phyloP scores from a whole-genome alignment of 1,140 invertebrate genomes.

The Pseudomyrmex cubaensis region DNA sequence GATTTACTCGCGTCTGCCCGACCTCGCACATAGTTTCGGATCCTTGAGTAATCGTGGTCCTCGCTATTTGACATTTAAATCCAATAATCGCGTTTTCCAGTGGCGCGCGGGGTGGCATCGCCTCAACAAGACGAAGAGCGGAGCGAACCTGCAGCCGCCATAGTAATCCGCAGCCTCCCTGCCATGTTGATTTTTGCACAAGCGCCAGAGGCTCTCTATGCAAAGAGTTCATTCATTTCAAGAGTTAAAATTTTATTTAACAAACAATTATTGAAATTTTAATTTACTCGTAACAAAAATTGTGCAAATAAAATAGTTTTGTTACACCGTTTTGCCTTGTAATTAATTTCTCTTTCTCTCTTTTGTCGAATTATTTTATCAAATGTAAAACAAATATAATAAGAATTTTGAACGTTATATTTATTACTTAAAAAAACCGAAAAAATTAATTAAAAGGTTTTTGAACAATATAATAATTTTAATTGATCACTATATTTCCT shows the following conservation, averaged over 20 bases:
- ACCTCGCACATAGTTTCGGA: conserved; percentile 64
- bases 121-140: conserved; percentile 21
- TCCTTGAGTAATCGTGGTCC: conserved; percentile 54
- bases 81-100: conserved; percentile 70
- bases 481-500: too few species aligned
- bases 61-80: conserved; percentile 81
- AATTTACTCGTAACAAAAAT: conserved; percentile 56
- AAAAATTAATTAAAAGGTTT: too few species aligned
- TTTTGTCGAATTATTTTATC: too few species aligned
- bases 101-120: conserved; percentile 12
- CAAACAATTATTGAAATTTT: conserved; percentile 13
- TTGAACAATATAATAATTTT: too few species aligned
- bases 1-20: conserved; percentile 69
- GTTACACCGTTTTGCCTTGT: conserved; percentile 61
- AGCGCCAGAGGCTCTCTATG: conserved; percentile 29
- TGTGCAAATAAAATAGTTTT: conserved; percentile 59
- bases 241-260: background rate
- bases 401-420: too few species aligned
- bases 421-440: too few species aligned
- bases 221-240: background rate
- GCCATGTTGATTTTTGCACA: conserved; percentile 82
- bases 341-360: background rate
- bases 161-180: conserved; percentile 77
- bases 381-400: too few species aligned
- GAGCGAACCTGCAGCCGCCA: conserved; percentile 73